Base-by-base conservation (phyloP, 2,113 vertebrate genomes). In the Abramis brama region DNA sequence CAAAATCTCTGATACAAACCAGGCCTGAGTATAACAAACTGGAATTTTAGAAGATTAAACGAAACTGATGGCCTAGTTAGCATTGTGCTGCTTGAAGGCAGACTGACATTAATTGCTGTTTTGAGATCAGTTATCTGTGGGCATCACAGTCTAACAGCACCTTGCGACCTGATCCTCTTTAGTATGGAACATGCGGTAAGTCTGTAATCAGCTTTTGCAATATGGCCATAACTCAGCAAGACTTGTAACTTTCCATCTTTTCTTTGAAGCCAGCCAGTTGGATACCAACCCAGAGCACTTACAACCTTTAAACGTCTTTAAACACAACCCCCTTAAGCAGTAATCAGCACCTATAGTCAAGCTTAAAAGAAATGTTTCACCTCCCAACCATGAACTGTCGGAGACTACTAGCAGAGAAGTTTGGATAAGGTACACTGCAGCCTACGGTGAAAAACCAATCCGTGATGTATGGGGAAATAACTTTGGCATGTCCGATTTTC, bases 191-290 rank as follows among this genome's bases (percentile, higher is more conserved):
- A 88, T 85, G 83, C 81, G n/a, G 19, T 36, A 21, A 68, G 76
- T 71, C 76, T 84, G 85, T 78, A 83, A 85, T 83, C 88, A 86
- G 60, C 52, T 89, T 59, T 25, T 79, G 85, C 27, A 83, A 55
- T 82, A 33, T 8, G 25, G 85, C 82, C 82, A 89, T 82, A 77
- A 57, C 62, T 88, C 84, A 85, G 70, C 77, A 77, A 79, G 82
- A 86, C 81, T 77, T 73, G 77, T 77, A 70, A 86, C 75, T 84
- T 62, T 73, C 82, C 78, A 60, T 12, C n/a, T 27, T 77, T 45
- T 60, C 76, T 88, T 85, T 81, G 79, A 85, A 78, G 79, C 82
- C 21, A 70, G 82, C 60, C 78, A 60, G 21, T 77, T 81, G 62
- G 82, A 79, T 30, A 86, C 25, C 76, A 27, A 59, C 77, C 64